Evolutionary conservation across 2,888 invertebrate genomes (phyloP), one percentile per base, ranked within the genome.

Genomic region (Habrosyne pyritoides): DNA sequence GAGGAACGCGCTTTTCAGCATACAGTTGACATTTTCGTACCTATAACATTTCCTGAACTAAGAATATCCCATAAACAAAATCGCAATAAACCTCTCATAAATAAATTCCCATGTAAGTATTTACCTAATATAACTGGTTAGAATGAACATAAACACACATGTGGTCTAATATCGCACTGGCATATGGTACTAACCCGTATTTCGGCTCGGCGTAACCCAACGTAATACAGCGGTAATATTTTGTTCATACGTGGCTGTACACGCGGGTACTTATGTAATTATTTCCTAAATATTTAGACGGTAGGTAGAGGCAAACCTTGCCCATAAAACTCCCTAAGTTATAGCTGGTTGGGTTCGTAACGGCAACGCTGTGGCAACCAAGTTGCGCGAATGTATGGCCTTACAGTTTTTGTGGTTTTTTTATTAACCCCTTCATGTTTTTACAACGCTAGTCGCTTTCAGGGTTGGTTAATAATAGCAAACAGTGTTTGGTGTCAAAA

Each of bases 271-370:
- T 79, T 76, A 74, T 77, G 73, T 84, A 83, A 84, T 84, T 85
- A 84, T 84, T 81, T 73, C 78, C 78, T 83, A 84, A 84, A 85
- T 84, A 86, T 86, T 84, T 83, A 83, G 82, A 66, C 78, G 73
- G 69, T 68, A 67, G 75, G 73, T 67, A 18, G 69, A 60, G 64
- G 64, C 59, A 67, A 71, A 68, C 76, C 72, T 69, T 67, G 54
- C 69, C 73, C 81, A 79, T 86, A 86, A 86, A 86, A 72, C 80
- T 73, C 58, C 55, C 72, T 75, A 78, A 86, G 79, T 83, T 85
- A 86, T 71, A 71, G 75, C 73, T 69, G 68, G 69, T 62, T 67
- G 59, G 55, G 71, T 60, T 71, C 77, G 79, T 80, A 79, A 80
- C 68, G 69, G 66, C 67, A 66, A 63, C 64, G 60, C 63, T 57